These are phyloP conservation scores for Sebastes melanostomus DNA, from an alignment of 2,797 vertebrate genomes.

Conservation along the genomic window DNA sequence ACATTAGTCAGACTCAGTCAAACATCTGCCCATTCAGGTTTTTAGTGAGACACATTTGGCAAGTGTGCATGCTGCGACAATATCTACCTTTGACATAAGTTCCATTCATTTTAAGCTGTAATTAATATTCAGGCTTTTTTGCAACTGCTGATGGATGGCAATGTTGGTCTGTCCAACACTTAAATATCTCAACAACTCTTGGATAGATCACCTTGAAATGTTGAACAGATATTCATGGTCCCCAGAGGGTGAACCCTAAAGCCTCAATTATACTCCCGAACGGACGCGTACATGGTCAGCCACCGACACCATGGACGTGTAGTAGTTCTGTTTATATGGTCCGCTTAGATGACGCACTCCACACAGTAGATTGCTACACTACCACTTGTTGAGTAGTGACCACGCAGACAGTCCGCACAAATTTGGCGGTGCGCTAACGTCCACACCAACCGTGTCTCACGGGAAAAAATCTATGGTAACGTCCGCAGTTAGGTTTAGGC, in stretches of 20 bases:
- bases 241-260: background rate
- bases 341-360: too few species aligned
- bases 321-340: too few species aligned
- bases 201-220: background rate
- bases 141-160: background rate
- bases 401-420: too few species aligned
- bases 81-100: too few species aligned
- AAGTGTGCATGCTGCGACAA: background rate
- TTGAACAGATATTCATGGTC: background rate
- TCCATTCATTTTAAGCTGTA: background rate
- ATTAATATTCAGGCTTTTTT: background rate
- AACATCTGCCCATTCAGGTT: background rate
- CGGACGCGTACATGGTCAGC: too few species aligned
- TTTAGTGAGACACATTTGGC: background rate
- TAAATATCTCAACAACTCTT: background rate
- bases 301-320: too few species aligned
- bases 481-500: too few species aligned
- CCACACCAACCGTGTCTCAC: too few species aligned
- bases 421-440: too few species aligned
- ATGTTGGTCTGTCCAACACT: background rate
- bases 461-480: accelerated
- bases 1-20: background rate
- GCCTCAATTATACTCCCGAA: background rate
- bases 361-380: too few species aligned
- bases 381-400: too few species aligned